Percentiles rank a stretch among this genome's conserved stretches.
These are phyloP conservation scores for Cephalotes varians DNA, from an alignment of 2,888 invertebrate genomes.

Conservation along the genomic window DNA sequence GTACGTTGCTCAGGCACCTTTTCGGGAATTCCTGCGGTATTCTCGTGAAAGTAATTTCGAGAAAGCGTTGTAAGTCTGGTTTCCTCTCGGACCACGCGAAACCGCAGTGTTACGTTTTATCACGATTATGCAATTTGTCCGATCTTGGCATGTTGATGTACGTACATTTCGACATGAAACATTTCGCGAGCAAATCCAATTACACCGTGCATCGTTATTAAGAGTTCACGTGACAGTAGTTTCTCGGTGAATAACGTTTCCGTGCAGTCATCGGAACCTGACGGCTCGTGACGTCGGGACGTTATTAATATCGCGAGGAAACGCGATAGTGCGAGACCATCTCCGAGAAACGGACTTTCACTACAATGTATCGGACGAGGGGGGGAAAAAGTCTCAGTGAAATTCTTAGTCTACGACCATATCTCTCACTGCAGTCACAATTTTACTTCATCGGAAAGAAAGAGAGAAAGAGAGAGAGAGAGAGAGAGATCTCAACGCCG, in stretches of 20 bases:
- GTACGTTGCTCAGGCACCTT: background rate
- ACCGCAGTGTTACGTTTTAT: slow-evolving; percentile 25
- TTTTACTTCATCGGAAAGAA: slow-evolving; percentile 29
- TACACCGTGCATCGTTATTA: background rate
- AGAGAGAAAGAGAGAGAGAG: too few species aligned
- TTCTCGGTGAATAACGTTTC: slow-evolving; percentile 38
- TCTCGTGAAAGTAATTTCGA: slow-evolving; percentile 55
- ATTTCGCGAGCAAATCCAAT: slow-evolving; percentile 22
- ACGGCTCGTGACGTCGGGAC: slow-evolving; percentile 24
- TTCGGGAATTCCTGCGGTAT: slow-evolving; percentile 30
- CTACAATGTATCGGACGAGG: slow-evolving; percentile 33
- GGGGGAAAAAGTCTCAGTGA: slow-evolving; percentile 34
- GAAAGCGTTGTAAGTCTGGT: slow-evolving; percentile 32
- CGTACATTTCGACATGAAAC: slow-evolving; percentile 9
- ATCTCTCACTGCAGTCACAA: slow-evolving; percentile 10
- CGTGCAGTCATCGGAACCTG: slow-evolving; percentile 37
- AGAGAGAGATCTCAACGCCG: slow-evolving; percentile 42
- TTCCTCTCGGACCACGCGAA: background rate
- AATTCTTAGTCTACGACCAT: slow-evolving; percentile 32
- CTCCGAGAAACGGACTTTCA: slow-evolving; percentile 52
- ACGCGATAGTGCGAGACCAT: slow-evolving; percentile 49
- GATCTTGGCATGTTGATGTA: slow-evolving; percentile 7
- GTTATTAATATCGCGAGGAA: slow-evolving; percentile 47
- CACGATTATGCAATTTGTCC: slow-evolving; percentile 36
- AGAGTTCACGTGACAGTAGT: slow-evolving; percentile 28